A percentile compares a stretch with the other conserved stretches of the same genome.
Evolutionary conservation across 2,797 vertebrate genomes (phyloP).

Genomic region (Muscicapa comitata): DNA sequence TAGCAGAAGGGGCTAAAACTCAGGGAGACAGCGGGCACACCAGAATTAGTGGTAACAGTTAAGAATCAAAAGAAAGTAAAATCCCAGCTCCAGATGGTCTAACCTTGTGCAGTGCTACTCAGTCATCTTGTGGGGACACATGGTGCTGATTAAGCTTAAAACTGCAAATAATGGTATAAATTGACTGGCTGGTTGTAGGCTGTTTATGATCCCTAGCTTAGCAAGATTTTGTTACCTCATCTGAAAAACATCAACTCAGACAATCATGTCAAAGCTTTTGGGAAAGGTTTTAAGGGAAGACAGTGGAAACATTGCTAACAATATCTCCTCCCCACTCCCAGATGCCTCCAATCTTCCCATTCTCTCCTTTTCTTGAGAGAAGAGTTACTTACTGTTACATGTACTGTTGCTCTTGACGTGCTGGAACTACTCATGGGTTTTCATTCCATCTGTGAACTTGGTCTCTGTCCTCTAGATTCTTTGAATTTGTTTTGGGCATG

Average conservation of each 20-base stretch:
- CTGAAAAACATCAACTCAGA: neutral
- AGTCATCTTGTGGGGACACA: constrained; percentile 34
- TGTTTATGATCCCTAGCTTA: constrained; percentile 46
- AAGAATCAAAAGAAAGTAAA: constrained; percentile 18
- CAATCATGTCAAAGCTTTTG: neutral
- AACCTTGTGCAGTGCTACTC: constrained; percentile 1
- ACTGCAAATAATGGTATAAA: constrained; percentile 34
- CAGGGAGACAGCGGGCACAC: neutral
- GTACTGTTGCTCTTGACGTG: neutral
- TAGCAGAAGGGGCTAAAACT: neutral
- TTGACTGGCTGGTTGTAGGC: constrained; percentile 32
- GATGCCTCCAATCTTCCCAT: neutral
- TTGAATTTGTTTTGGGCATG: neutral
- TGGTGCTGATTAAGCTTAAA: constrained; percentile 48
- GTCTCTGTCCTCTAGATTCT: neutral
- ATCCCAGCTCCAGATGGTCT: constrained; percentile 30
- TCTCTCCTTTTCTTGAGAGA: neutral
- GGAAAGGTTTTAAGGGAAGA: neutral
- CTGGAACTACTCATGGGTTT: neutral
- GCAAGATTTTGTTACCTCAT: constrained; percentile 38
- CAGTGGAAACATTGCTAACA: neutral
- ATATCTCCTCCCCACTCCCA: neutral
- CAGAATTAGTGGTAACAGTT: constrained; percentile 5
- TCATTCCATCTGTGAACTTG: neutral
- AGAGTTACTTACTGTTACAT: neutral